Conservation (phyloP, 2,113 vertebrate species). For the Balaeniceps rex region DNA sequence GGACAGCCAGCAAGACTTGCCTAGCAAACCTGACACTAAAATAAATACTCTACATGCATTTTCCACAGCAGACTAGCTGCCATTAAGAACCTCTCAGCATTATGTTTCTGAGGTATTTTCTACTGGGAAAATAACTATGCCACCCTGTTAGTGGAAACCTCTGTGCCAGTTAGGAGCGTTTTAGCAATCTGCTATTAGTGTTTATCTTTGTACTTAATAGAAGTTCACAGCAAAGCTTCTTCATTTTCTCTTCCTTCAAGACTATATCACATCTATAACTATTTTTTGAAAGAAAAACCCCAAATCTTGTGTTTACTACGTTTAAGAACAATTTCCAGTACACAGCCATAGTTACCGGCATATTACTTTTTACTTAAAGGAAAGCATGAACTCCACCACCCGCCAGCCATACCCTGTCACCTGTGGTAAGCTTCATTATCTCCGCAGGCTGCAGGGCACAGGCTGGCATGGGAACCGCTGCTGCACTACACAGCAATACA, state of each 20-base stretch:
- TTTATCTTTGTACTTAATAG: background rate
- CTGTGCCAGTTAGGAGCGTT: background rate
- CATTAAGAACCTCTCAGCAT: background rate
- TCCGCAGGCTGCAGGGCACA: background rate
- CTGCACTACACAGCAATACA: fast-evolving
- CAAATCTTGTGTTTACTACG: background rate
- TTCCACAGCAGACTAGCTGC: background rate
- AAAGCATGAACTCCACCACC: background rate
- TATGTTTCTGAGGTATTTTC: background rate
- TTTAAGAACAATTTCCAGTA: background rate
- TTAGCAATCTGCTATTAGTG: background rate
- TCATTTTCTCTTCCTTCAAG: background rate
- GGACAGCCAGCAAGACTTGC: background rate
- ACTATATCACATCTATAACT: background rate
- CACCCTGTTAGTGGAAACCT: background rate
- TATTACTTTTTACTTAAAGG: background rate
- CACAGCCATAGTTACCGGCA: background rate
- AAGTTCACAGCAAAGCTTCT: background rate
- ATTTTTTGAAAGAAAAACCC: background rate
- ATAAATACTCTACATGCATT: background rate
- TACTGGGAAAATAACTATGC: background rate
- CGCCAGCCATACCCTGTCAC: background rate
- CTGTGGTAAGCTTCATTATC: background rate
- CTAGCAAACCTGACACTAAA: background rate
- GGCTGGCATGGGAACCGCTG: background rate